Evolutionary conservation across 2,888 invertebrate species (phyloP).

Genomic region (Apamea crenata): DNA sequence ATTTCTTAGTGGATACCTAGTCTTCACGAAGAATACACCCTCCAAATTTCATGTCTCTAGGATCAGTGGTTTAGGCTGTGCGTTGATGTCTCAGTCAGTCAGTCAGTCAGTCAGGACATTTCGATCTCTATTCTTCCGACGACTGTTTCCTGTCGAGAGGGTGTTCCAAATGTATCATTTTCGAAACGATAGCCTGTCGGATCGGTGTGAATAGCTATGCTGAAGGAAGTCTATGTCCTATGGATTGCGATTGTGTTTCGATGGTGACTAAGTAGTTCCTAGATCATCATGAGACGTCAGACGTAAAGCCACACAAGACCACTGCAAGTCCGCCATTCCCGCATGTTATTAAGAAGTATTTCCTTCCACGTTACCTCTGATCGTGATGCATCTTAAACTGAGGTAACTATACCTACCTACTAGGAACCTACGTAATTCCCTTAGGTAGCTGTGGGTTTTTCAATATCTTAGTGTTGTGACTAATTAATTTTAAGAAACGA

Average conservation of each 20-base stretch:
- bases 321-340: constrained; percentile 24
- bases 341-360: not conserved
- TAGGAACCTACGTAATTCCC: not conserved
- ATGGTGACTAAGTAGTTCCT: constrained; percentile 9
- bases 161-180: too few relatives aligned
- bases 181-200: too few relatives aligned
- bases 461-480: constrained; percentile 26
- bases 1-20: too few relatives aligned
- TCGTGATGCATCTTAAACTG: constrained; percentile 30
- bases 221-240: not conserved
- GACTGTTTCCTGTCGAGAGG: too few relatives aligned
- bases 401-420: not conserved
- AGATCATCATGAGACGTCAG: not conserved
- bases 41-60: too few relatives aligned
- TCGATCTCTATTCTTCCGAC: too few relatives aligned
- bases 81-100: too few relatives aligned
- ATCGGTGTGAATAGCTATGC: too few relatives aligned
- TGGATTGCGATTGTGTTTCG: not conserved
- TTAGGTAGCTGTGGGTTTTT: constrained; percentile 42
- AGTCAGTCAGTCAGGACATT: too few relatives aligned
- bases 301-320: not conserved
- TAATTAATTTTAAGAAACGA: constrained; percentile 28
- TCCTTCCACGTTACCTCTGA: constrained; percentile 12
- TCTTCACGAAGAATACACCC: too few relatives aligned
- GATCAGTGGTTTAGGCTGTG: too few relatives aligned